Evolutionary conservation across 2,888 invertebrate genomes (phyloP).

Genomic region (Leucoptera coffeella): DNA sequence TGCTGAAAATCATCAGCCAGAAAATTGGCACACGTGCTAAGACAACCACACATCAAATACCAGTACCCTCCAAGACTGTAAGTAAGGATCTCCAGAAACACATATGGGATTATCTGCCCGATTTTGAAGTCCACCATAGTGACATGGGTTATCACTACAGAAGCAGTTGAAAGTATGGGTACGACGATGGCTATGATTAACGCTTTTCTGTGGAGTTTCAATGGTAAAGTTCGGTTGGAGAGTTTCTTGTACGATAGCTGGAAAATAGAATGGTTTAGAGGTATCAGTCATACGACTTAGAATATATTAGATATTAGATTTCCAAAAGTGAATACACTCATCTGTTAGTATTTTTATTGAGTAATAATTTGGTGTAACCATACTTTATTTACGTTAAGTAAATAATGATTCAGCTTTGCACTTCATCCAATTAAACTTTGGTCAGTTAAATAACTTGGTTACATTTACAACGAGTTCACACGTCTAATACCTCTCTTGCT

Average conservation of each 20-base stretch:
- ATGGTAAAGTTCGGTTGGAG: slow-evolving; percentile 48
- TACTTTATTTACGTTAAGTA: too few species aligned
- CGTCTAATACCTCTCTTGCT: too few species aligned
- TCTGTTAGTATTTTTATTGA: too few species aligned
- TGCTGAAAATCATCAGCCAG: slow-evolving; percentile 65
- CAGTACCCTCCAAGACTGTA: slow-evolving; percentile 67
- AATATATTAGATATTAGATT: too few species aligned
- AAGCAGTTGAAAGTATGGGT: slow-evolving; percentile 56
- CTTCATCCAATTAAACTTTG: background rate
- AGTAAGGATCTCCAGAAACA: slow-evolving; percentile 62
- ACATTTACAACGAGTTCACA: too few species aligned
- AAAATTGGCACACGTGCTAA: slow-evolving; percentile 58
- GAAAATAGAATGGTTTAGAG: slow-evolving; percentile 8
- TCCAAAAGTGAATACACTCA: too few species aligned
- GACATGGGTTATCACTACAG: slow-evolving; percentile 61
- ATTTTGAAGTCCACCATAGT: slow-evolving; percentile 65
- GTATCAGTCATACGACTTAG: too few species aligned
- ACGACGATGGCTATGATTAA: slow-evolving; percentile 51
- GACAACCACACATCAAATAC: slow-evolving; percentile 61
- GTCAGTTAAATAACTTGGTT: too few species aligned
- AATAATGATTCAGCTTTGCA: too few species aligned
- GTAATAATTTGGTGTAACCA: too few species aligned
- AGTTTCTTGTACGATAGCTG: slow-evolving; percentile 56
- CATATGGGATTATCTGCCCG: slow-evolving; percentile 61
- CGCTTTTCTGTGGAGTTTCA: slow-evolving; percentile 55